phyloP scores from a whole-genome alignment of 2,888 invertebrate species.

The Zonitis immaculata region DNA sequence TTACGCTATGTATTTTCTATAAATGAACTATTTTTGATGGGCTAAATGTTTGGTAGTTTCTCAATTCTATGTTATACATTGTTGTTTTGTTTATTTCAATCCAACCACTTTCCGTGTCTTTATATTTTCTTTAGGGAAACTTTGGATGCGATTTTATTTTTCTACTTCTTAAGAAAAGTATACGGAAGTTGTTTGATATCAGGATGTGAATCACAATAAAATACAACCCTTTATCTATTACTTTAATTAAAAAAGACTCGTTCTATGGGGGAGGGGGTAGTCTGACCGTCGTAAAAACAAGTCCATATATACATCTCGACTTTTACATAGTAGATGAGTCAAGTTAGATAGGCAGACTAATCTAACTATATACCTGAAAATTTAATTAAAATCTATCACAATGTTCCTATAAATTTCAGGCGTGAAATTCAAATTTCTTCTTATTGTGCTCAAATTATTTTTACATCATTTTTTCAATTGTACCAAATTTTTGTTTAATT shows the following conservation, averaged over 20 bases:
- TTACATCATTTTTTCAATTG: slow-evolving; percentile 18
- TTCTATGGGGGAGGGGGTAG: no score
- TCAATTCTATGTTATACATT: background rate
- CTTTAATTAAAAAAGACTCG: slow-evolving; percentile 27
- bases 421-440: background rate
- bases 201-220: slow-evolving; percentile 32
- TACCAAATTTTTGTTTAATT: slow-evolving; percentile 20
- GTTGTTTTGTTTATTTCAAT: background rate
- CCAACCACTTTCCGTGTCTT: background rate
- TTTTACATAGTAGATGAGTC: slow-evolving; percentile 36
- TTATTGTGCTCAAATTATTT: slow-evolving; percentile 32
- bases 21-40: background rate
- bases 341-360: slow-evolving; percentile 36
- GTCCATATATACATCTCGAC: slow-evolving; percentile 29
- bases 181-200: slow-evolving; percentile 24
- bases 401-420: background rate
- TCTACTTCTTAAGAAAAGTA: background rate
- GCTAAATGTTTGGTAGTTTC: background rate
- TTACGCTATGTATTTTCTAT: background rate
- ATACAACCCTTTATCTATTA: slow-evolving; percentile 35
- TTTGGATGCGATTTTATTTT: background rate
- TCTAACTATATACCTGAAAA: slow-evolving; percentile 35
- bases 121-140: background rate
- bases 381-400: slow-evolving; percentile 32
- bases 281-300: slow-evolving; percentile 35